Base-by-base conservation (phyloP, 2,888 invertebrate species). In the Bruchidius siliquastri region DNA sequence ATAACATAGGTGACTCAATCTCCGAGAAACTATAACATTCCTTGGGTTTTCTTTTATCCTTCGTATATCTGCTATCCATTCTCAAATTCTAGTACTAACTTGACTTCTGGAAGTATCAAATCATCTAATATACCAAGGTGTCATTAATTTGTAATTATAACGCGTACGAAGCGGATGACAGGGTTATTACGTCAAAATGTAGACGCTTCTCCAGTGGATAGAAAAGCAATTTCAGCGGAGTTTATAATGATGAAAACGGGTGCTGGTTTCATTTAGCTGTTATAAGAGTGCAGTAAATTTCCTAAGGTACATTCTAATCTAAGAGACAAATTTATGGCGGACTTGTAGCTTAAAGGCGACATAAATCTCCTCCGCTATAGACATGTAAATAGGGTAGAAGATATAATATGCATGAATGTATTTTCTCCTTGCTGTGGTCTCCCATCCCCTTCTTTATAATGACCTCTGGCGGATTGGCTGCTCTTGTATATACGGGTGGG, bases 221-320 rank as follows among this genome's bases (percentile, higher is more conserved):
- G 75, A 72, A 74, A 74, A 75, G 73, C 76, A 73, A 77, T 75
- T 76, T 67, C 74, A 70, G 71, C 71, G 74, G 71, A 73, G 74
- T 77, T 76, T 75, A 76, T 75, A 75, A 77, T 75, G 76, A 75
- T 76, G 77, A 72, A 74, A 76, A 77, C 73, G 72, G 69, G 49
- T 71, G 75, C 32, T 68, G 75, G 78, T 80, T 80, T 79, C 78
- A 79, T 79, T 78, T 77, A 80, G 76, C 77, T 79, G 76, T 78
- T 79, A 78, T 77, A 79, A 76, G 78, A 80, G 77, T 77, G 81
- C 79, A 78, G 81, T 83, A 82, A 83, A 83, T 83, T 82, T 82
- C 78, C 82, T 80, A 81, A 81, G 82, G 81, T 82, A 82, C 83
- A 81, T 81, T 83, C 82, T 83, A 83, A 83, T 83, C 83, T 82